Conservation (phyloP, 2,113 vertebrate genomes). For the Coturnix japonica region DNA sequence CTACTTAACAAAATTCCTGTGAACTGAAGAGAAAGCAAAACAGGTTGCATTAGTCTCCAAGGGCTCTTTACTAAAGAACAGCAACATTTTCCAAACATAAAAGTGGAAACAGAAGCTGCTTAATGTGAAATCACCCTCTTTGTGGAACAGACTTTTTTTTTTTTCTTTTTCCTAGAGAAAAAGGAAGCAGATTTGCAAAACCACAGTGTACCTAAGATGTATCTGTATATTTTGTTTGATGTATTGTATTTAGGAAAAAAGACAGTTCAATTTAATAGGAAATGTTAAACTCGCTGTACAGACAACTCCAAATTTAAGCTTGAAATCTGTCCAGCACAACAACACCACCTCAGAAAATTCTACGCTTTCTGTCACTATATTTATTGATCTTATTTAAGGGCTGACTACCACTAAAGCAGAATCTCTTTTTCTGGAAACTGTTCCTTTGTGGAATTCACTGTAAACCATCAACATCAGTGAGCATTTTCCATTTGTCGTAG, state of each 20-base stretch:
- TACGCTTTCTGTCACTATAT: slow-evolving; percentile 19
- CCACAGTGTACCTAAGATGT: neutral
- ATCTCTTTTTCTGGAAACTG: no score
- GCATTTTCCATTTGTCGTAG: no score
- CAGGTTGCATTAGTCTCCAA: neutral
- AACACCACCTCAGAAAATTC: neutral
- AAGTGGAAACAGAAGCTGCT: slow-evolving; percentile 14
- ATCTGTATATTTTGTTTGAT: neutral
- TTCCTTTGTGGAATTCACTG: no score
- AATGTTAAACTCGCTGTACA: neutral
- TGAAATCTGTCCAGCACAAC: slow-evolving; percentile 13
- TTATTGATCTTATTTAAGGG: no score
- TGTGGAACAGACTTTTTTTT: neutral
- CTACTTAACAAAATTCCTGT: neutral
- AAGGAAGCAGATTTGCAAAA: neutral
- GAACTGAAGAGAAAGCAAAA: neutral
- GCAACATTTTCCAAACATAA: neutral
- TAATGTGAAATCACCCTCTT: neutral
- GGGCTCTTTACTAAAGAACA: neutral
- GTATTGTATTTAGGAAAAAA: neutral
- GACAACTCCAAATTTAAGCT: neutral
- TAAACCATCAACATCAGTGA: no score
- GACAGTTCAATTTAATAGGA: neutral
- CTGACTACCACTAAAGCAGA: no score
- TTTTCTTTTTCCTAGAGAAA: neutral